Base-by-base conservation (phyloP, 2,888 invertebrate species). In the Pecten maximus region DNA sequence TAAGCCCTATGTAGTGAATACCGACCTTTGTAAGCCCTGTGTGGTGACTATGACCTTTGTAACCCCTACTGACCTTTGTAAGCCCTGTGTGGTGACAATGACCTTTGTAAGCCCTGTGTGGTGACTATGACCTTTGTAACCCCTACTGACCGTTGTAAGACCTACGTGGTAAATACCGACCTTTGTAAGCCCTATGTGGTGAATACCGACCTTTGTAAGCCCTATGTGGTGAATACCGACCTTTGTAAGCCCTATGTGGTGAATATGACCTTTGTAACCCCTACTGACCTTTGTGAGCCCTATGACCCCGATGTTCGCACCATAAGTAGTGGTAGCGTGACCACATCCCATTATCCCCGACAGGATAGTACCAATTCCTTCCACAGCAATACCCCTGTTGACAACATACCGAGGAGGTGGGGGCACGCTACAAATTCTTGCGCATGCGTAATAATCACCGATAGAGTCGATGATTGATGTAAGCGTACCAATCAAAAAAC, bases 291-390 rank as follows among this genome's bases (percentile, higher is more conserved):
- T 98, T 4, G 98, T 98, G 0, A 98, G 98, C 87, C 98, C 98
- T 94, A 99, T 98, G 0, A 98, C 98, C 0, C 98, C 98, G 74
- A 99, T 98, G 96, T 99, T 99, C 96, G 98, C 98, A 40, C 98
- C 98, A 95, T 98, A 98, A 0, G 98, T 98, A 94, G 98, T 98
- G 89, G 98, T 98, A 0, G 98, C 98, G 95, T 98, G 98, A 0
- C 98, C 98, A 87, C 98, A 98, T n/a, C 98, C 98, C 97, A 98
- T 98, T 8, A 98, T 97, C 0, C 98, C 98, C 0, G 98, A 98
- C 60, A 98, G 97, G 91, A 98, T 97, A 0, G 98, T 98, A 60
- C 98, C 98, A 0, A 98, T 96, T 0, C 98, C 98, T 96, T 98
- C 98, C 0, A 98, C 98, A 87, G 98, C 92, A 0, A 96, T 93